phyloP scores from a whole-genome alignment of 2,888 invertebrate genomes.

The Metallyticus violacea region DNA sequence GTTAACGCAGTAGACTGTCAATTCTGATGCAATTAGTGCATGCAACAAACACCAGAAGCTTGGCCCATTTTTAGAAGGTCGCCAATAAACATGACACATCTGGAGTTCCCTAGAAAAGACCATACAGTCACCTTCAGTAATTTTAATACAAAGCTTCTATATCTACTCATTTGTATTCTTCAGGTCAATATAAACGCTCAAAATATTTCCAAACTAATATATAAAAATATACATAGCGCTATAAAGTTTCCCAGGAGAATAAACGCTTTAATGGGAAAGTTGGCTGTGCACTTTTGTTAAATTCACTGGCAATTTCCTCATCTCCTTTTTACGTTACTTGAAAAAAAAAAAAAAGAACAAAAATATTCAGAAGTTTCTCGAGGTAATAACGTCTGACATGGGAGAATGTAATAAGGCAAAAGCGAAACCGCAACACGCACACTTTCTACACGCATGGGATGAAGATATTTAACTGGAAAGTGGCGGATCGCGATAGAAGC shows the following conservation, averaged over 20 bases:
- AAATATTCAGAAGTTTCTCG: background rate
- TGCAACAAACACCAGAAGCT: too few relatives aligned
- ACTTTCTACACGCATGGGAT: background rate
- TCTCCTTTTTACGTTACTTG: too few relatives aligned
- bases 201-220: background rate
- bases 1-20: too few relatives aligned
- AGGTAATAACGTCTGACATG: background rate
- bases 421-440: background rate
- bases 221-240: background rate
- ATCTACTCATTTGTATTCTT: too few relatives aligned
- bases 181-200: too few relatives aligned
- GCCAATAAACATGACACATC: too few relatives aligned
- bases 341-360: background rate
- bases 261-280: background rate
- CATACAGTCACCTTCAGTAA: too few relatives aligned
- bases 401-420: background rate
- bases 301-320: background rate
- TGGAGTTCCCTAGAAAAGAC: too few relatives aligned
- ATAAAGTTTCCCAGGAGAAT: background rate
- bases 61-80: too few relatives aligned
- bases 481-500: background rate
- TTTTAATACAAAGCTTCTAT: too few relatives aligned
- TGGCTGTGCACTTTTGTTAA: background rate
- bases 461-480: background rate
- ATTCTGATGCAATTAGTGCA: too few relatives aligned